phyloP scores from a whole-genome alignment of 1,140 invertebrate genomes.

The Diabrotica virgifera region DNA sequence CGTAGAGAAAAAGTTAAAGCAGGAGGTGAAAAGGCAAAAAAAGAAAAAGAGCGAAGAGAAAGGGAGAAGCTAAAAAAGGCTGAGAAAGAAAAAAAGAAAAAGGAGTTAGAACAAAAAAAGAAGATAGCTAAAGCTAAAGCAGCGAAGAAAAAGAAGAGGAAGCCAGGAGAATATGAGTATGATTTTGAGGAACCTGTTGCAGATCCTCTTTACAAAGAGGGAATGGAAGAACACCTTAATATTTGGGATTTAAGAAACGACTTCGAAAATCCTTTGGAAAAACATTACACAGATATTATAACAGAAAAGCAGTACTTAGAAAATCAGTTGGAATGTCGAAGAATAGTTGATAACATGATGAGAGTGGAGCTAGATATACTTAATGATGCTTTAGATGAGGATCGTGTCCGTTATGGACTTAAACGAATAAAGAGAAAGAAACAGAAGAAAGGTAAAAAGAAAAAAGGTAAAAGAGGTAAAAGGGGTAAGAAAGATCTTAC shows the following conservation, averaged over 20 bases:
- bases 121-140: constrained; percentile 42
- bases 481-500: constrained; percentile 73
- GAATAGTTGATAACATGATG: constrained; percentile 58
- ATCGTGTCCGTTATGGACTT: constrained; percentile 43
- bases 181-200: constrained; percentile 41
- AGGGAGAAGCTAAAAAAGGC: constrained; percentile 30
- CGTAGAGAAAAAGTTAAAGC: constrained; percentile 34
- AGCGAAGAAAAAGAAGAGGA: constrained; percentile 43
- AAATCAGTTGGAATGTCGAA: constrained; percentile 54
- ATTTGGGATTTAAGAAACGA: constrained; percentile 51
- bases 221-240: constrained; percentile 47
- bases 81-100: constrained; percentile 29
- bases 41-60: constrained; percentile 29
- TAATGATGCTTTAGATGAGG: constrained; percentile 51
- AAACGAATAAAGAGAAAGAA: constrained; percentile 63
- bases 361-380: constrained; percentile 54
- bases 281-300: constrained; percentile 53
- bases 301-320: constrained; percentile 52
- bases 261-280: constrained; percentile 48
- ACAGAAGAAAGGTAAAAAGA: constrained; percentile 54
- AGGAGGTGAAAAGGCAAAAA: constrained; percentile 25
- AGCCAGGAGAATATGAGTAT: constrained; percentile 42
- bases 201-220: constrained; percentile 43
- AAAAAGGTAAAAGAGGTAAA: constrained; percentile 63
- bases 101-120: constrained; percentile 36